A percentile compares a stretch with the other conserved stretches of the same genome.
phyloP scores from a whole-genome alignment of 2,113 vertebrate species.

The Hydrolagus affinis region DNA sequence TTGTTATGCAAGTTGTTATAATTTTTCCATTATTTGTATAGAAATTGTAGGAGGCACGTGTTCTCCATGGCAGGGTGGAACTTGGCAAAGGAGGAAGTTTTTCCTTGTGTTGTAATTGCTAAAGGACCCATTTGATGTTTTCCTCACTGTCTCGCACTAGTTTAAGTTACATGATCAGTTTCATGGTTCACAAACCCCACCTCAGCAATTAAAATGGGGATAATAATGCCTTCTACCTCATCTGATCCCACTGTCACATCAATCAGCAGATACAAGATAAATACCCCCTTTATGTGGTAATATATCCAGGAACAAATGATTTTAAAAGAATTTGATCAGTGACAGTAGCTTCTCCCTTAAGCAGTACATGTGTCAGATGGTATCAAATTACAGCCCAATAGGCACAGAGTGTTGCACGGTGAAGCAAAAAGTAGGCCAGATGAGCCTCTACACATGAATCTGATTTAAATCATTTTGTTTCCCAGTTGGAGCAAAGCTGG shows the following conservation, averaged over 20 bases:
- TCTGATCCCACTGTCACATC: neutral
- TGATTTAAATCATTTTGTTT: neutral
- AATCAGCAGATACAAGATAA: neutral
- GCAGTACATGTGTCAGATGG: neutral
- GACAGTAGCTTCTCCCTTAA: neutral
- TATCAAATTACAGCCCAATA: neutral
- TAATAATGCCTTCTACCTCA: neutral
- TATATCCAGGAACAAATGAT: neutral
- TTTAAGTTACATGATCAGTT: neutral
- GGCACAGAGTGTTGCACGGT: neutral
- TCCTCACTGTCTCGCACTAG: neutral
- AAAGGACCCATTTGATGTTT: neutral
- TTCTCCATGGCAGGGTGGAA: no score
- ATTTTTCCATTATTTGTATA: no score
- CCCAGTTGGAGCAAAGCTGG: neutral
- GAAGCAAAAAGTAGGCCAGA: neutral
- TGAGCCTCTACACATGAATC: neutral
- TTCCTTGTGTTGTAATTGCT: no score
- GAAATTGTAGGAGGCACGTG: no score
- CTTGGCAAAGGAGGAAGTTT: no score
- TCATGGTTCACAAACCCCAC: neutral
- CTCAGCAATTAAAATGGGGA: neutral
- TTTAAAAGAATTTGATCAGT: neutral
- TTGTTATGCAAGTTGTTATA: no score
- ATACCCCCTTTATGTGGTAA: neutral